phyloP scores from a whole-genome alignment of 2,797 vertebrate species.

The Megaceryle alcyon region DNA sequence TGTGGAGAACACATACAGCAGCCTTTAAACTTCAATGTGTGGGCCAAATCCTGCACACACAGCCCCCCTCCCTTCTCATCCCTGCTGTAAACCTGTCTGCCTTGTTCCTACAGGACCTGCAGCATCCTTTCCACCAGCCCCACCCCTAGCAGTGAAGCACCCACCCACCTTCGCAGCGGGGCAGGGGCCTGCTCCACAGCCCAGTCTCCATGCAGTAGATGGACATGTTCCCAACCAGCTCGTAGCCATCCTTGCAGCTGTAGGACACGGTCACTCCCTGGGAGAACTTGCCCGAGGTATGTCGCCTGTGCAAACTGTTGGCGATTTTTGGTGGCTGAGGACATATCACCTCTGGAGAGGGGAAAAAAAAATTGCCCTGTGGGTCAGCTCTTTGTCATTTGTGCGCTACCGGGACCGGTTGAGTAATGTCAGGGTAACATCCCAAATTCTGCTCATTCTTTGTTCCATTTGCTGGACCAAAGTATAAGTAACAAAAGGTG shows the following conservation, averaged over 20 bases:
- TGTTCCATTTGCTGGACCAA: neutral
- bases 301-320: neutral
- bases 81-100: neutral
- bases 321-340: neutral
- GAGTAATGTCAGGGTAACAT: accelerated
- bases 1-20: no score
- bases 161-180: constrained; percentile 55
- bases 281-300: neutral
- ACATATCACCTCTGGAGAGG: neutral
- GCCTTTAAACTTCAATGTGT: accelerated
- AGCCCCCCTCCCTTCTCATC: neutral
- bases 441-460: no score
- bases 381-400: neutral
- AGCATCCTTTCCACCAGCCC: neutral
- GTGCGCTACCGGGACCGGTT: neutral
- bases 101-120: accelerated
- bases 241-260: constrained; percentile 40
- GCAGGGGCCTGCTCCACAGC: constrained; percentile 20
- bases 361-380: neutral
- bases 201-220: neutral
- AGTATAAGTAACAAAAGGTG: neutral
- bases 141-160: accelerated
- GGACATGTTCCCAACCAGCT: neutral
- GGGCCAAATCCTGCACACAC: neutral
- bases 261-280: constrained; percentile 1